Conservation (phyloP, 1,140 invertebrate species). For the Sarcophaga peregrina region DNA sequence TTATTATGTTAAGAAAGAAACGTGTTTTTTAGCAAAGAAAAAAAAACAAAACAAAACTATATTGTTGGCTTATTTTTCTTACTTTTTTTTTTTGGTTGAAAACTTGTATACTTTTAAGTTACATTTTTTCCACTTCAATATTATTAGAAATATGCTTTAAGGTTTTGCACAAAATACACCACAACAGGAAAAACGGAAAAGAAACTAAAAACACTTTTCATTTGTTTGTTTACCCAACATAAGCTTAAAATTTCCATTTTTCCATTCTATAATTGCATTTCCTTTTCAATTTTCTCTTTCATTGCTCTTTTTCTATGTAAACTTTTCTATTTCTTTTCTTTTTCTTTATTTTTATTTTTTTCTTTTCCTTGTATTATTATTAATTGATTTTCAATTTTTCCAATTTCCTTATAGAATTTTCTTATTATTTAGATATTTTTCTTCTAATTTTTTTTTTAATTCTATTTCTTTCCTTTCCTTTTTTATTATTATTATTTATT, state of each 20-base stretch:
- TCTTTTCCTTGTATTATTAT: background rate
- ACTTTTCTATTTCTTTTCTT: background rate
- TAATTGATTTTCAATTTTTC: slow-evolving; percentile 2
- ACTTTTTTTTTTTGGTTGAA: slow-evolving; percentile 26
- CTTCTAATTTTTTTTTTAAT: background rate
- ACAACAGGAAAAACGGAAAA: background rate
- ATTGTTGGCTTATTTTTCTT: slow-evolving; percentile 21
- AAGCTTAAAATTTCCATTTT: background rate
- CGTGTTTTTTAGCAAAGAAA: slow-evolving; percentile 35
- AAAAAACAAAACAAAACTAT: slow-evolving; percentile 13
- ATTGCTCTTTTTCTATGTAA: no score
- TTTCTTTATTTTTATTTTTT: background rate
- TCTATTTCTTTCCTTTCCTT: background rate
- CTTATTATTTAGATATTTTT: background rate
- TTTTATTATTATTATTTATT: background rate
- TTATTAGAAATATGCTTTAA: slow-evolving; percentile 25
- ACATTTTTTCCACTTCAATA: slow-evolving; percentile 27
- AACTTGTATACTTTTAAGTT: slow-evolving; percentile 36
- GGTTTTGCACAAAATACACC: background rate
- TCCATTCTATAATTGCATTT: background rate
- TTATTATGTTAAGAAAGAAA: slow-evolving; percentile 25
- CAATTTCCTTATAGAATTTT: background rate
- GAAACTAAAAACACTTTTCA: background rate
- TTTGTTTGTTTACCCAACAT: background rate
- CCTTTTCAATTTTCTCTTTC: no score